Evolutionary conservation across 2,888 invertebrate species (phyloP), one percentile per base, ranked within the genome.

Genomic region (Mesorhabditis belari): DNA sequence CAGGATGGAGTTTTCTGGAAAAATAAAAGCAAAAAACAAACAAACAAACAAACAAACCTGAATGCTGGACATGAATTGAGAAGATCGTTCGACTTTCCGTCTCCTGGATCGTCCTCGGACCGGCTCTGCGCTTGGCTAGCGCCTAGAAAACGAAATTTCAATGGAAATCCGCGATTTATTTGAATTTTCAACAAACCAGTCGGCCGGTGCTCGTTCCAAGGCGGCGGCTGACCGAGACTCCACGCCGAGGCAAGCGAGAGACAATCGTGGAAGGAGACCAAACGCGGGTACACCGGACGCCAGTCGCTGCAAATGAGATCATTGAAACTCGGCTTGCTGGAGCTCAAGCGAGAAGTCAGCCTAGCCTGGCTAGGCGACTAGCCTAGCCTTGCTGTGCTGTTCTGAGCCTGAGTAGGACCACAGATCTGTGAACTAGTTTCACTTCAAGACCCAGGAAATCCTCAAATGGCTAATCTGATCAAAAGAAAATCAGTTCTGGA

Each of bases 21-120:
- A n/a, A n/a, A n/a, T n/a, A n/a, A n/a, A n/a, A n/a, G n/a, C n/a
- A n/a, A n/a, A n/a, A n/a, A n/a, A n/a, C n/a, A n/a, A n/a, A n/a
- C n/a, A n/a, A n/a, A n/a, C n/a, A n/a, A n/a, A n/a, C n/a, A n/a
- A n/a, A n/a, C n/a, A 9, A 9, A 71, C 70, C 79, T 61, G 62
- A 80, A 80, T 6, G 77, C 77, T 27, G 80, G 79, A 66, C 80
- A 80, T 57, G 70, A 71, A 2, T 70, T 69, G 23, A 80, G 60
- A n/a, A 80, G 61, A 9, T 76, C 77, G 63, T 79, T 80, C 60
- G 61, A 66, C 59, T 77, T 79, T 12, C 79, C 77, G 60, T 79
- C 79, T n/a, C 79, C 79, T 19, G 68, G 64, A 55, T 79, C 79
- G 24, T 79, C 79, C 59, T 79, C 79, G 24, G 70, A 68, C 5